Conservation (phyloP, 2,113 vertebrate genomes). For the Rutilus rutilus region DNA sequence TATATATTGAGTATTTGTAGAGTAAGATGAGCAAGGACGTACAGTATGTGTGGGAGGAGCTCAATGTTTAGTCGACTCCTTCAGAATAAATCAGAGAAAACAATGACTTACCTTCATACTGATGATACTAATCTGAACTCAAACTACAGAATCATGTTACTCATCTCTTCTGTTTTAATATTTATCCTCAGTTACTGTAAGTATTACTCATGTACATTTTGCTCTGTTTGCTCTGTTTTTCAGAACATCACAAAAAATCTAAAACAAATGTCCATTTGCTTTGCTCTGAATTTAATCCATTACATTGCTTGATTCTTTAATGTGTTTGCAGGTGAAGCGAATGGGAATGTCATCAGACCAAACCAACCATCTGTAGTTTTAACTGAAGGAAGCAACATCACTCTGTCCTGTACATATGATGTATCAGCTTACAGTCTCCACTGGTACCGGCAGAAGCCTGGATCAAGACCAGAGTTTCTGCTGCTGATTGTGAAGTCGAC, state of each 20-base stretch:
- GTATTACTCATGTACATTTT: neutral
- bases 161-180: neutral
- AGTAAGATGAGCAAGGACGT: neutral
- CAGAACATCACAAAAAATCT: neutral
- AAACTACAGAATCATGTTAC: conserved; percentile 1
- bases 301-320: neutral
- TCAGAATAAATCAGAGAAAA: neutral
- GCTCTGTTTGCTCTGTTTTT: neutral
- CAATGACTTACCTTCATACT: neutral
- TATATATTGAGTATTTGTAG: too few relatives aligned
- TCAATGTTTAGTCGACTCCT: neutral
- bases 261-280: neutral
- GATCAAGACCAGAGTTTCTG: conserved; percentile 33
- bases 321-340: neutral
- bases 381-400: conserved; percentile 26
- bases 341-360: neutral
- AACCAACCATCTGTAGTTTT: neutral
- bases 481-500: neutral
- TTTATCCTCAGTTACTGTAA: neutral
- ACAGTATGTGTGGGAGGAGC: conserved; percentile 1
- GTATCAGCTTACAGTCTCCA: conserved; percentile 6
- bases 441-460: conserved; percentile 36
- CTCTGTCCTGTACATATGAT: conserved; percentile 33
- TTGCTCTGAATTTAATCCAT: neutral
- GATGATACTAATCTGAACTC: neutral